phyloP scores from a whole-genome alignment of 2,797 vertebrate genomes.

The Megaceryle alcyon region DNA sequence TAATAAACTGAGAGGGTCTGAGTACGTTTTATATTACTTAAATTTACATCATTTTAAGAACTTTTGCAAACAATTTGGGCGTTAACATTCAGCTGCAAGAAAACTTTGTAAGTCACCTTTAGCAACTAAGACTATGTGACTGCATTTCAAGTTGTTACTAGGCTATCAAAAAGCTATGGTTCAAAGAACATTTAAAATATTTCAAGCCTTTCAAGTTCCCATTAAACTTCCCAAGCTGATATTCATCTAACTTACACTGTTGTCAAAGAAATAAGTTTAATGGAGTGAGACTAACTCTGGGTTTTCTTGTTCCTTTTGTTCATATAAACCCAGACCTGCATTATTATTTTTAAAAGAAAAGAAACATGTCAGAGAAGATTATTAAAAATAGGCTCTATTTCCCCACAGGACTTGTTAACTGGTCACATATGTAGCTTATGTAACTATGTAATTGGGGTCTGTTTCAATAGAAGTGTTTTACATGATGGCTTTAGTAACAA shows the following conservation, averaged over 20 bases:
- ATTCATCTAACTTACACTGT: constrained; percentile 30
- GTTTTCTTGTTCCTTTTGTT: constrained; percentile 25
- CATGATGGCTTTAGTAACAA: constrained; percentile 7
- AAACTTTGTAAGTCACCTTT: constrained; percentile 22
- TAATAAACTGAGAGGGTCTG: background rate
- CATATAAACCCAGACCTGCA: background rate
- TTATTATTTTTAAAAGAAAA: constrained; percentile 15
- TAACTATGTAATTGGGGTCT: constrained; percentile 39
- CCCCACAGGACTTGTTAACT: background rate
- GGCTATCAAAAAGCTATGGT: constrained; percentile 25
- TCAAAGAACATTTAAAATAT: constrained; percentile 20
- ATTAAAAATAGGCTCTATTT: constrained; percentile 29
- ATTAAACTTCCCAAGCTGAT: constrained; percentile 4
- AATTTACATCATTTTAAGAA: background rate
- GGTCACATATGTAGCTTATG: background rate
- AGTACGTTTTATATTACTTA: background rate
- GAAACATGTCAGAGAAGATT: background rate
- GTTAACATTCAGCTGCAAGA: background rate
- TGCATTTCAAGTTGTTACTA: constrained; percentile 33
- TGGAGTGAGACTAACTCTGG: constrained; percentile 5
- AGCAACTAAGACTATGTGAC: constrained; percentile 13
- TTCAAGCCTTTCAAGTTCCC: constrained; percentile 30
- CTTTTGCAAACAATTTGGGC: background rate
- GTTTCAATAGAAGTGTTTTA: constrained; percentile 1
- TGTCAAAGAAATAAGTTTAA: constrained; percentile 61